phyloP scores from a whole-genome alignment of 2,888 invertebrate species.

The Phragmatobia fuliginosa region DNA sequence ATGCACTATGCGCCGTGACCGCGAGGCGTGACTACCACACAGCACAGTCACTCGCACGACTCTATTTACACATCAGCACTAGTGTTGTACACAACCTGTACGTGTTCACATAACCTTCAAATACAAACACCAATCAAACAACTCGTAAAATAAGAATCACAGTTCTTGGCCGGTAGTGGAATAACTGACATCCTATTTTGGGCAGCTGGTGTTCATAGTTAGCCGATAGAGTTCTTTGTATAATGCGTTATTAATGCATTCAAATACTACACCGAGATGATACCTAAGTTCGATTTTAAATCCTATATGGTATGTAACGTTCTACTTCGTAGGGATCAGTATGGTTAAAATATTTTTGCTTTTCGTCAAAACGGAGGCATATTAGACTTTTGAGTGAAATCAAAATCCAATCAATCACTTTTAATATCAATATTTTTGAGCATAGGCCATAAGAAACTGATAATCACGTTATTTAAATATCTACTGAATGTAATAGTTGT shows the following conservation, averaged over 20 bases:
- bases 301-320: background rate
- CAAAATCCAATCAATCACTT: background rate
- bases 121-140: conserved; percentile 9
- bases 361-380: no score
- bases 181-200: background rate
- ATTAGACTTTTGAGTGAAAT: background rate
- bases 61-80: conserved; percentile 41
- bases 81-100: conserved; percentile 51
- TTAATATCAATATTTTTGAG: no score
- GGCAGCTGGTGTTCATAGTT: background rate
- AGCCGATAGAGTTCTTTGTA: background rate
- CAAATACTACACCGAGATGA: background rate
- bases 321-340: background rate
- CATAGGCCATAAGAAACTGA: no score
- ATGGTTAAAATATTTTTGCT: background rate
- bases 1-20: conserved; percentile 74
- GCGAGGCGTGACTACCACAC: conserved; percentile 46
- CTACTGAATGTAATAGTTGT: no score
- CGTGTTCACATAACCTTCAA: conserved; percentile 8
- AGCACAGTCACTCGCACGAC: conserved; percentile 33
- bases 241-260: background rate
- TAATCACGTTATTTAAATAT: no score
- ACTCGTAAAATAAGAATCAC: background rate
- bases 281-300: background rate
- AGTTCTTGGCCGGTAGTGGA: background rate